These are phyloP conservation scores for Rhaphigaster nebulosa DNA, from an alignment of 2,888 invertebrate genomes.

Conservation along the genomic window DNA sequence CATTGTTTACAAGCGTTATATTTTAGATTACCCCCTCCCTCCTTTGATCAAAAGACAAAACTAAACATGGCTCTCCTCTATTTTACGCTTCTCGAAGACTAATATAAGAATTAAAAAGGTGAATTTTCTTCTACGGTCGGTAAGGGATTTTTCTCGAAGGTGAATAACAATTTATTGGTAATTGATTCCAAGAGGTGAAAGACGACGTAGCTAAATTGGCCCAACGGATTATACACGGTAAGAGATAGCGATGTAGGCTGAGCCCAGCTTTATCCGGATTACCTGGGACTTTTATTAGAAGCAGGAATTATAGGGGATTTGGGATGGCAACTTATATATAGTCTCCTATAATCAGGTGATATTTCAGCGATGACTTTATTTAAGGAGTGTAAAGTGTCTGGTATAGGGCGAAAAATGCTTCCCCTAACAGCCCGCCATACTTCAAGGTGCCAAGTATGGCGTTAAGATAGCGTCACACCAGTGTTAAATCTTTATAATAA, in stretches of 20 bases:
- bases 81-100: not conserved
- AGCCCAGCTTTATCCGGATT: slow-evolving; percentile 24
- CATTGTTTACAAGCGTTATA: too few species aligned
- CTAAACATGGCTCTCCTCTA: not conserved
- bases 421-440: not conserved
- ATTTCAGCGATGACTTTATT: slow-evolving; percentile 46
- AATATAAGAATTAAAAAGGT: not conserved
- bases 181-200: slow-evolving; percentile 46
- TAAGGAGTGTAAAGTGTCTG: slow-evolving; percentile 35
- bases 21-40: not conserved
- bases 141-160: not conserved
- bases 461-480: not conserved
- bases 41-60: not conserved
- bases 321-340: slow-evolving; percentile 32
- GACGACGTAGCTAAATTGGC: slow-evolving; percentile 38
- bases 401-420: not conserved
- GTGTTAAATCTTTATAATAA: not conserved
- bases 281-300: slow-evolving; percentile 37
- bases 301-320: slow-evolving; percentile 47
- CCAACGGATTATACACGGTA: not conserved
- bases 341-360: slow-evolving; percentile 29
- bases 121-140: not conserved
- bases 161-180: slow-evolving; percentile 33
- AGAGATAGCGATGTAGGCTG: slow-evolving; percentile 19
- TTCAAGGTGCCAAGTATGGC: not conserved